Percentiles rank a stretch among this genome's conserved stretches.
phyloP scores from a whole-genome alignment of 2,888 invertebrate genomes.

The Ferrisia virgata region DNA sequence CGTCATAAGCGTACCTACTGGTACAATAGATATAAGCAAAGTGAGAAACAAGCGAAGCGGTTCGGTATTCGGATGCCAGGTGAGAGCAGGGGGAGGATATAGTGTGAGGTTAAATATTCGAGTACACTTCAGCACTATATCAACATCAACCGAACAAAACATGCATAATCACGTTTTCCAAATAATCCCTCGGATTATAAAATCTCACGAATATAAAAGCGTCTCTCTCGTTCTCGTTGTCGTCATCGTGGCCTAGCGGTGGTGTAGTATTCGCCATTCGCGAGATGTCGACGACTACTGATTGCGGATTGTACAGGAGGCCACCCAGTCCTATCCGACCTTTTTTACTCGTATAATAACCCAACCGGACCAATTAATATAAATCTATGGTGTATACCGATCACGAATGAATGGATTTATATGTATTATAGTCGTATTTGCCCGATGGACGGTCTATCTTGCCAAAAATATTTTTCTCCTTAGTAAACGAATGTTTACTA shows the following conservation, averaged over 20 bases:
- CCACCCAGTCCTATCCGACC: too few species aligned
- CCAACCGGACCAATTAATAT: not conserved
- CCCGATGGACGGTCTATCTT: too few species aligned
- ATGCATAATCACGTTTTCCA: slow-evolving; percentile 33
- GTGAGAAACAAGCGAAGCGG: not conserved
- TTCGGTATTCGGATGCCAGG: too few species aligned
- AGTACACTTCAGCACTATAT: slow-evolving; percentile 21
- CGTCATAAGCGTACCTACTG: too few species aligned
- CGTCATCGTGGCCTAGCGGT: not conserved
- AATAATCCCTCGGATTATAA: slow-evolving; percentile 20
- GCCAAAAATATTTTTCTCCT: too few species aligned
- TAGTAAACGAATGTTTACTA: too few species aligned
- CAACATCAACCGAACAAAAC: slow-evolving; percentile 22
- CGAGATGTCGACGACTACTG: not conserved
- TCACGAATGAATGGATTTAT: too few species aligned
- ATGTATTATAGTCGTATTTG: not conserved
- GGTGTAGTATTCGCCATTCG: not conserved
- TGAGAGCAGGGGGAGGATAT: not conserved
- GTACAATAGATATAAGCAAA: too few species aligned
- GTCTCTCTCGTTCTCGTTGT: not conserved
- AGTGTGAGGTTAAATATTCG: not conserved
- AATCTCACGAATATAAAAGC: slow-evolving; percentile 31
- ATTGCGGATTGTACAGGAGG: too few species aligned
- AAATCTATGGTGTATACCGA: not conserved
- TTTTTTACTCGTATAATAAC: not conserved